Conservation (phyloP, 1,140 invertebrate species). For the Drosophila virilis region DNA sequence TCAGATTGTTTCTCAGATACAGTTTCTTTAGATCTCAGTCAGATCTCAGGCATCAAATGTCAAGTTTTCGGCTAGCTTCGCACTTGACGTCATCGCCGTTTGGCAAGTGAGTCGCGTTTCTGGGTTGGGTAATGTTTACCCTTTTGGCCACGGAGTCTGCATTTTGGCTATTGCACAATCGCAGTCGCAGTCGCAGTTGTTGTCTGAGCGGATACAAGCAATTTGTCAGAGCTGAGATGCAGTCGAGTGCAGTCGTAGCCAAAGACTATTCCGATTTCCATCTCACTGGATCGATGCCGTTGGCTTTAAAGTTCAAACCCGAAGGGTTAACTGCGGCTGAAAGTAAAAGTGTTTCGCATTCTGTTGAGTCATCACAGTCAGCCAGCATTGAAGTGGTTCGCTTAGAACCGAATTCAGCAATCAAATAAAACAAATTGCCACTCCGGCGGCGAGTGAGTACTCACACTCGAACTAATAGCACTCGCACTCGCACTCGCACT, state of each 20-base stretch:
- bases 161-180: constrained; percentile 49
- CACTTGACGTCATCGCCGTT: constrained; percentile 39
- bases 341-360: constrained; percentile 68
- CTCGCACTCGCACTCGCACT: constrained; percentile 10
- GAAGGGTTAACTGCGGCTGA: constrained; percentile 25
- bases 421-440: constrained; percentile 53
- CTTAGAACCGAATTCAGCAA: constrained; percentile 36
- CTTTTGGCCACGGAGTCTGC: constrained; percentile 47
- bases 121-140: constrained; percentile 53
- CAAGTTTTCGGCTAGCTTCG: constrained; percentile 40
- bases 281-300: constrained; percentile 21
- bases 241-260: constrained; percentile 41
- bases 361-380: constrained; percentile 58
- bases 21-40: neutral
- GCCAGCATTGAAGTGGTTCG: constrained; percentile 23
- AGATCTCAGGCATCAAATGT: constrained; percentile 37
- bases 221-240: constrained; percentile 60
- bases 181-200: neutral
- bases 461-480: constrained; percentile 4
- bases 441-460: constrained; percentile 26
- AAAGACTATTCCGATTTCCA: constrained; percentile 2
- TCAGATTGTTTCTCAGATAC: neutral
- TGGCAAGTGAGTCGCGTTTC: constrained; percentile 1
- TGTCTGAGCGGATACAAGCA: constrained; percentile 62
- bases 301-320: constrained; percentile 50